Conservation (phyloP, 2,888 invertebrate species). For the Platycheirus albimanus region DNA sequence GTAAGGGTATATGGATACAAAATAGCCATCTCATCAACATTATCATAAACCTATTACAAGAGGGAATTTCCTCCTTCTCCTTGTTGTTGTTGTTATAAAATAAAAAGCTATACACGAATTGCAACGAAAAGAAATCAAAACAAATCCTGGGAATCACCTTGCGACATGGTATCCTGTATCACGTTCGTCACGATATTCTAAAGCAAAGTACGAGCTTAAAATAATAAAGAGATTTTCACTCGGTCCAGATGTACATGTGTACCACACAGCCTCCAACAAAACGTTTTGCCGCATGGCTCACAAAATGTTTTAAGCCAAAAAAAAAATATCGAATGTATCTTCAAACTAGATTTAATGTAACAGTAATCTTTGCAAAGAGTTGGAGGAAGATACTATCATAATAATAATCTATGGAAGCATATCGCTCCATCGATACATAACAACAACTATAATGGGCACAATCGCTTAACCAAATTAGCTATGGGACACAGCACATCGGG, state of each 20-base stretch:
- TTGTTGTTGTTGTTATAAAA: neutral
- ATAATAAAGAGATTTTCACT: slow-evolving; percentile 73
- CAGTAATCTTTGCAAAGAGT: slow-evolving; percentile 54
- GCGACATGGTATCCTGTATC: slow-evolving; percentile 74
- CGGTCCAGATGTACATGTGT: slow-evolving; percentile 73
- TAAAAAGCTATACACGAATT: slow-evolving; percentile 41
- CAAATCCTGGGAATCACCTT: slow-evolving; percentile 74
- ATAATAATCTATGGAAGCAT: slow-evolving; percentile 63
- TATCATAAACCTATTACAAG: neutral
- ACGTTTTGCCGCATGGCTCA: slow-evolving; percentile 54
- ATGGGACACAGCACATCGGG: slow-evolving; percentile 11
- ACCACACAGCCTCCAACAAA: slow-evolving; percentile 63
- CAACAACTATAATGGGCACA: slow-evolving; percentile 58
- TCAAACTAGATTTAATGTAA: slow-evolving; percentile 71
- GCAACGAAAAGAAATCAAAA: slow-evolving; percentile 64
- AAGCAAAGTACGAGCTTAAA: slow-evolving; percentile 62
- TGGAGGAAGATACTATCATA: slow-evolving; percentile 53
- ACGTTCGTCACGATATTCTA: slow-evolving; percentile 73
- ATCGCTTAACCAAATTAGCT: slow-evolving; percentile 73
- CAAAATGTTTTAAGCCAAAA: neutral
- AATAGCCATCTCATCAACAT: slow-evolving; percentile 25
- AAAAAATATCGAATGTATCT: slow-evolving; percentile 23
- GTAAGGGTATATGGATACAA: no score
- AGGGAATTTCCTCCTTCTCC: slow-evolving; percentile 19
- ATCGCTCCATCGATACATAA: slow-evolving; percentile 65